These are phyloP conservation scores for Hiodon alosoides DNA, from an alignment of 2,113 vertebrate genomes.

Conservation along the genomic window DNA sequence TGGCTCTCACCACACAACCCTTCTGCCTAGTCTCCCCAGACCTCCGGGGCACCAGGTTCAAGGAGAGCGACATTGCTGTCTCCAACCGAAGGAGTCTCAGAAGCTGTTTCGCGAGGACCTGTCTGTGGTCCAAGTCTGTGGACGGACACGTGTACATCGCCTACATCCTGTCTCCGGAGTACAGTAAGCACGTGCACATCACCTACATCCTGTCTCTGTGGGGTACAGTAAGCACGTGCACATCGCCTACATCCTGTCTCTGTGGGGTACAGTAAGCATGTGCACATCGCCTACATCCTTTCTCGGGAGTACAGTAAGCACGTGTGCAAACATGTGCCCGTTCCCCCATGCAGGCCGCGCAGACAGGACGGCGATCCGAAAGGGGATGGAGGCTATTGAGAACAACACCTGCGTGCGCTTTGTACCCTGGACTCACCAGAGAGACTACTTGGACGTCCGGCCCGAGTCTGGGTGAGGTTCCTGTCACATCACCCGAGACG, in stretches of 20 bases:
- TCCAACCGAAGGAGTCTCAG: constrained; percentile 47
- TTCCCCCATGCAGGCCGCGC: constrained; percentile 42
- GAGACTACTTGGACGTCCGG: constrained; percentile 71
- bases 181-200: constrained; percentile 41
- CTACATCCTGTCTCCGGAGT: constrained; percentile 49
- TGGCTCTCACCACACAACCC: background rate
- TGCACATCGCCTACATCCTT: no score
- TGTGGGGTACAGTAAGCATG: no score
- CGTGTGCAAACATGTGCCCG: background rate
- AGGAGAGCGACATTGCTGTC: constrained; percentile 60
- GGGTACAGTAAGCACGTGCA: no score
- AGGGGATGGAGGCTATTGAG: constrained; percentile 67
- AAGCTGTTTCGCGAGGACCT: constrained; percentile 58
- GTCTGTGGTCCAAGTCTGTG: constrained; percentile 60
- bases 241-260: no score
- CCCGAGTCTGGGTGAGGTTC: constrained; percentile 67
- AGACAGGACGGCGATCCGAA: constrained; percentile 50
- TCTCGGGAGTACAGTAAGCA: no score
- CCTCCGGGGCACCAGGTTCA: constrained; percentile 46
- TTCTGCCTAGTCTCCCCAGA: constrained; percentile 33
- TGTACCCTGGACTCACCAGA: constrained; percentile 68
- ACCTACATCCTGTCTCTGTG: background rate
- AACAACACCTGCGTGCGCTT: constrained; percentile 73
- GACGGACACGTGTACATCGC: constrained; percentile 59
- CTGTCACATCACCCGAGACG: background rate